Percentiles rank a stretch among this genome's conserved stretches.
Evolutionary conservation across 2,113 vertebrate genomes (phyloP).

Genomic region (Ailuropoda melanoleuca): DNA sequence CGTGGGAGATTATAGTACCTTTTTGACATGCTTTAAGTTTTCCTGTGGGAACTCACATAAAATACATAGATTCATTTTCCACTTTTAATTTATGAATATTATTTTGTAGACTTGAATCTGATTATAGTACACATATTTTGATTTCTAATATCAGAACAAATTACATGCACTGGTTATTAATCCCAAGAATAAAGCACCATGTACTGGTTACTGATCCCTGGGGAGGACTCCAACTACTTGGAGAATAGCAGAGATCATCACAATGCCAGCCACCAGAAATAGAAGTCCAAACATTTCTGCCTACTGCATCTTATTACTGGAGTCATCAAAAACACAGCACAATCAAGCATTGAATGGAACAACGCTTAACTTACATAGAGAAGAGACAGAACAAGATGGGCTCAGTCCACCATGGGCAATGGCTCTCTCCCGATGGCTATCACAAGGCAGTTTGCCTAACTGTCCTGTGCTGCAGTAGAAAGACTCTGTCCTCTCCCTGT

Average conservation of each 20-base stretch:
- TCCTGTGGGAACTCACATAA: not conserved
- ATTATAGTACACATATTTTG: not conserved
- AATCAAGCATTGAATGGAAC: too few relatives aligned
- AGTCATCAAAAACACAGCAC: not conserved
- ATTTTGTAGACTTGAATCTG: not conserved
- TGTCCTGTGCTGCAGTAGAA: not conserved
- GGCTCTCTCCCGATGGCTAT: not conserved
- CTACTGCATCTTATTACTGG: not conserved
- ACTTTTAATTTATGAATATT: not conserved
- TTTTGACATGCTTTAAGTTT: not conserved
- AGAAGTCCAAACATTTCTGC: not conserved
- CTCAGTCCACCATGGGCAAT: too few relatives aligned
- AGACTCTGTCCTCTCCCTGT: not conserved
- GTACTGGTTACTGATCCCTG: not conserved
- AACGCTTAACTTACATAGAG: not conserved
- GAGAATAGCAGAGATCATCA: not conserved
- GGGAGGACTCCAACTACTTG: not conserved
- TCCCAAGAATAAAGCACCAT: not conserved
- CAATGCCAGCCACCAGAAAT: not conserved
- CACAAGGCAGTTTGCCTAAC: not conserved
- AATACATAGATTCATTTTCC: not conserved
- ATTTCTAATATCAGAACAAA: not conserved
- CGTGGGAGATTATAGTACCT: not conserved
- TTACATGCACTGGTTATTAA: not conserved
- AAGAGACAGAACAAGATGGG: not conserved